These are phyloP conservation scores for Magallana angulata DNA, from an alignment of 1,140 invertebrate genomes.

Conservation along the genomic window DNA sequence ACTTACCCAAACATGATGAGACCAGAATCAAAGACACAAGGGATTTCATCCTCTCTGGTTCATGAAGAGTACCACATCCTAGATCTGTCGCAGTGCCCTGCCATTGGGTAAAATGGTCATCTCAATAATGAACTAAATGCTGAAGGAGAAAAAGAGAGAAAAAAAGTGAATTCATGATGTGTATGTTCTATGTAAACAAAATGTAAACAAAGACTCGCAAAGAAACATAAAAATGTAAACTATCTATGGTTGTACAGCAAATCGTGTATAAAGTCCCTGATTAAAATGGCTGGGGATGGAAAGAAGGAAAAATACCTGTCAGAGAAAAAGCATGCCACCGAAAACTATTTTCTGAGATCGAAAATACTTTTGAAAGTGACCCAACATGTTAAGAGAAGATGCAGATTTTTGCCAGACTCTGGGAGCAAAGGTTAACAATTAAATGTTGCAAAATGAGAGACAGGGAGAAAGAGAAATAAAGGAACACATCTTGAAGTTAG, in stretches of 20 bases:
- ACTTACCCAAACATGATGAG: slow-evolving; percentile 23
- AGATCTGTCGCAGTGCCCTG: neutral
- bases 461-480: neutral
- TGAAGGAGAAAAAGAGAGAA: slow-evolving; percentile 1
- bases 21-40: neutral
- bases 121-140: neutral
- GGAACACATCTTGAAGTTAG: slow-evolving; percentile 7
- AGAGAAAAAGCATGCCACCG: no score
- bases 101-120: neutral
- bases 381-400: no score
- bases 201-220: neutral
- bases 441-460: neutral
- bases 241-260: neutral
- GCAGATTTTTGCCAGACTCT: neutral
- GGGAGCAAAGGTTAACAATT: neutral
- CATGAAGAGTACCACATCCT: neutral
- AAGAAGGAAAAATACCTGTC: no score
- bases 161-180: slow-evolving; percentile 9
- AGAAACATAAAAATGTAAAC: slow-evolving; percentile 11
- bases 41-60: slow-evolving; percentile 9
- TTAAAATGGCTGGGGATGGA: neutral
- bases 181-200: slow-evolving; percentile 19
- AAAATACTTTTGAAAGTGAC: neutral
- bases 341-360: no score
- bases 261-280: neutral